These are phyloP conservation scores for Campylomormyrus numenius DNA, from an alignment of 2,113 vertebrate genomes.

Conservation along the genomic window DNA sequence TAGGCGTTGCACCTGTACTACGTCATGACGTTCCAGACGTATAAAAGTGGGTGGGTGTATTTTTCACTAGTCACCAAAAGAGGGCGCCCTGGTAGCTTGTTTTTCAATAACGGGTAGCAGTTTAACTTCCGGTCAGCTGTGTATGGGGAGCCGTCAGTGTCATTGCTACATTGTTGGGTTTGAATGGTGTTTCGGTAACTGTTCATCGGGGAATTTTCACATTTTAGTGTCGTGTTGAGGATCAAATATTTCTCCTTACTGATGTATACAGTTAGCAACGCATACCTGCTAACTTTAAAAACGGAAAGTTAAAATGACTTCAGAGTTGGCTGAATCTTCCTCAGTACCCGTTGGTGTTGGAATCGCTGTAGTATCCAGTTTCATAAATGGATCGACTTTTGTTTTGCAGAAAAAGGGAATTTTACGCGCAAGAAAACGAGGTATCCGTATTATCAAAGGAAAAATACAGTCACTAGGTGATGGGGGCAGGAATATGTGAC, in stretches of 20 bases:
- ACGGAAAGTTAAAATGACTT: constrained; percentile 7
- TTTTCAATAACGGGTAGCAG: not conserved
- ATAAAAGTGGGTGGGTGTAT: not conserved
- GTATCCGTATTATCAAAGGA: constrained; percentile 46
- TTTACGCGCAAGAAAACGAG: constrained; percentile 73
- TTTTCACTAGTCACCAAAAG: not conserved
- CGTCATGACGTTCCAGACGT: not conserved
- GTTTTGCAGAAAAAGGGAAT: constrained; percentile 92
- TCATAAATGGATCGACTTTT: constrained; percentile 90
- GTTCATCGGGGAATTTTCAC: not conserved
- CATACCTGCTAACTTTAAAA: not conserved
- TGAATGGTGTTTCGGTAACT: not conserved
- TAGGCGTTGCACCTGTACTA: not conserved
- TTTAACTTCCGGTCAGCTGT: not conserved
- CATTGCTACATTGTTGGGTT: not conserved
- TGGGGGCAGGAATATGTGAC: not conserved
- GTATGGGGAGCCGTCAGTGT: not conserved
- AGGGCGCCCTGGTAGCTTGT: constrained; percentile 8
- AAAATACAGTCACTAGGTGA: not conserved
- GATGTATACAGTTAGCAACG: not conserved
- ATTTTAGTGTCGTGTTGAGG: not conserved
- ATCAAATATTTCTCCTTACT: not conserved
- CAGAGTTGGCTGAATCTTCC: not conserved
- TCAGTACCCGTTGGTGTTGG: constrained; percentile 58
- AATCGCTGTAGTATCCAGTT: constrained; percentile 80